These are phyloP conservation scores for Drosophila mayri DNA, from an alignment of 1,140 invertebrate genomes.

Conservation along the genomic window DNA sequence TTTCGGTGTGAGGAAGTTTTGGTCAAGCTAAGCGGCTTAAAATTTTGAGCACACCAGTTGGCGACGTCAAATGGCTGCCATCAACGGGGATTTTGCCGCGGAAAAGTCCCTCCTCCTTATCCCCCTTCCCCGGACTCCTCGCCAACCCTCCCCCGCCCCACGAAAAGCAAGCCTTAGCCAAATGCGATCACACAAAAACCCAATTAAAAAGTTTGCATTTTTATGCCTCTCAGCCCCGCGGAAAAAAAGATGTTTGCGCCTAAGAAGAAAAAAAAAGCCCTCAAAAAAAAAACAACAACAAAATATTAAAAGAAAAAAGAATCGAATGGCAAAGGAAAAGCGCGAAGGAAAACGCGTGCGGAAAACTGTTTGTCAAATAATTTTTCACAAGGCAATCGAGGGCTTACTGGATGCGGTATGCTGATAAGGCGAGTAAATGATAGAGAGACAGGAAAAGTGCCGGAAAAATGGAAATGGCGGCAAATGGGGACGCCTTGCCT, in stretches of 20 bases:
- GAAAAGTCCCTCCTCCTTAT: constrained; percentile 11
- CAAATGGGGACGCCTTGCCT: constrained; percentile 22
- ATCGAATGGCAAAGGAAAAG: not conserved
- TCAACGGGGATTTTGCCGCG: constrained; percentile 69
- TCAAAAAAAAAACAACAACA: not conserved
- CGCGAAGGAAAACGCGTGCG: constrained; percentile 56
- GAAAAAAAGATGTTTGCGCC: constrained; percentile 39
- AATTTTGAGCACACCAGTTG: constrained; percentile 57
- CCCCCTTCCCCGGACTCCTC: not conserved
- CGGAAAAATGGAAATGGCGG: constrained; percentile 30
- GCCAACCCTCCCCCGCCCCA: not conserved
- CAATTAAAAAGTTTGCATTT: constrained; percentile 83
- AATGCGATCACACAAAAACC: constrained; percentile 78
- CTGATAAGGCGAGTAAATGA: constrained; percentile 47
- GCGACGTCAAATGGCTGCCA: constrained; percentile 75
- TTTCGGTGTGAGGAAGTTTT: constrained; percentile 52
- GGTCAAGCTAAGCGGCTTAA: constrained; percentile 81
- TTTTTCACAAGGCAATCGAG: constrained; percentile 64
- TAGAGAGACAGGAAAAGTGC: constrained; percentile 28
- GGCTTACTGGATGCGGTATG: constrained; percentile 37
- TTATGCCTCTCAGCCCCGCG: constrained; percentile 57
- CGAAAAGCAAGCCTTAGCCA: constrained; percentile 33
- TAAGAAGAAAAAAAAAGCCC: constrained; percentile 1
- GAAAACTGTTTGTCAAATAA: constrained; percentile 83
- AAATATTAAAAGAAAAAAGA: not conserved